Base-by-base conservation (phyloP, 1,140 invertebrate genomes). In the Sesamia nonagrioides region DNA sequence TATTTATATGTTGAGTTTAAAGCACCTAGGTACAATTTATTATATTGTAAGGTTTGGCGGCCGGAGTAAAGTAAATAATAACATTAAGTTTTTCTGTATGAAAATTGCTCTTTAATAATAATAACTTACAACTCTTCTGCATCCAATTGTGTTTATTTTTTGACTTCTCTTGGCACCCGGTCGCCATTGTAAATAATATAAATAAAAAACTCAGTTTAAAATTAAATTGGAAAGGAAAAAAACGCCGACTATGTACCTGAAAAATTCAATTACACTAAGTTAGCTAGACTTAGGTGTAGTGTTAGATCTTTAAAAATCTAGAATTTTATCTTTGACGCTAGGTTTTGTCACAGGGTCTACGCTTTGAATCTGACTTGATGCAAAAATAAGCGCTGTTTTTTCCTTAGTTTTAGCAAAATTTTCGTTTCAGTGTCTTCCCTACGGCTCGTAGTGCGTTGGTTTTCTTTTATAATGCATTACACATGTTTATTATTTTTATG, bases 161-260 rank as follows among this genome's bases (percentile, higher is more conserved):
- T 87, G 84, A 86, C 84, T 86, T 87, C 84, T 87, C 80, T 83
- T 84, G 85, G 83, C 85, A 52, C 71, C 61, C 77, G 72, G 82
- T 78, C 56, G 69, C 72, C 56, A 72, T 84, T 92, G 91, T 92
- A 94, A 89, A 94, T 94, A 91, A 87, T 81, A 85, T 86, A 74
- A 86, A 85, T 68, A 84, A 48, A 81, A 85, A 89, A 94, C 89
- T 92, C 91, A 92, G 90, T 92, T 92, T 86, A 89, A 90, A 89
- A 85, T 84, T 84, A 88, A 90, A 85, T 75, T 88, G 81, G 73
- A 82, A 88, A 83, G 78, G 66, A 80, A 86, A 56, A n/a, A 88
- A 91, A 91, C 89, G 91, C 91, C 91, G 91, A 93, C 88, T 86
- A 91, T 89, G 92, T 94, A 94, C 92, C 92, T 94, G 92, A 94